Evolutionary conservation across 2,888 invertebrate genomes (phyloP).

Genomic region (Harpalus rufipes): DNA sequence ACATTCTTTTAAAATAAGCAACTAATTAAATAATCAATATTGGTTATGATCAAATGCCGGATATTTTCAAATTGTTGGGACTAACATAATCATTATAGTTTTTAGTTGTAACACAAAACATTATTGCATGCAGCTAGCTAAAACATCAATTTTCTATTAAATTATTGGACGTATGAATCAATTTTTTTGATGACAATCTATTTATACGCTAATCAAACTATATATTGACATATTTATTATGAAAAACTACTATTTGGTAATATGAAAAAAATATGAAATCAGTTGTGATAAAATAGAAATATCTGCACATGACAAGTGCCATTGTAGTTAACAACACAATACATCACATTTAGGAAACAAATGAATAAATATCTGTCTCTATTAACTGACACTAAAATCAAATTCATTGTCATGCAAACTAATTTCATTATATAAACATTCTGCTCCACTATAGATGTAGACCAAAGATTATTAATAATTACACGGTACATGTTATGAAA

Average conservation of each 20-base stretch:
- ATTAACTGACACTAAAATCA: conserved; percentile 29
- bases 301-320: conserved; percentile 20
- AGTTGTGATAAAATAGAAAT: neutral
- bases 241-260: neutral
- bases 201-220: neutral
- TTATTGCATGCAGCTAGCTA: no score
- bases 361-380: conserved; percentile 9
- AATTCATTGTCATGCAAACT: conserved; percentile 14
- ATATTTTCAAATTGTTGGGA: no score
- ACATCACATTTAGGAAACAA: conserved; percentile 1
- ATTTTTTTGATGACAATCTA: neutral
- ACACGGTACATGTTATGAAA: neutral
- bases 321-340: conserved; percentile 13
- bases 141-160: no score
- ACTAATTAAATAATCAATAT: no score
- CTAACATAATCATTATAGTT: no score
- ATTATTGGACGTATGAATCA: neutral
- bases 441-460: neutral
- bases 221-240: neutral
- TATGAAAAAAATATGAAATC: neutral
- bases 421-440: conserved; percentile 17
- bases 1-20: no score
- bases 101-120: no score
- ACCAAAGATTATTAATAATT: conserved; percentile 5
- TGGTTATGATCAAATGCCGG: no score